Conservation (phyloP, 2,888 invertebrate species). For the Drosophila antonietae region DNA sequence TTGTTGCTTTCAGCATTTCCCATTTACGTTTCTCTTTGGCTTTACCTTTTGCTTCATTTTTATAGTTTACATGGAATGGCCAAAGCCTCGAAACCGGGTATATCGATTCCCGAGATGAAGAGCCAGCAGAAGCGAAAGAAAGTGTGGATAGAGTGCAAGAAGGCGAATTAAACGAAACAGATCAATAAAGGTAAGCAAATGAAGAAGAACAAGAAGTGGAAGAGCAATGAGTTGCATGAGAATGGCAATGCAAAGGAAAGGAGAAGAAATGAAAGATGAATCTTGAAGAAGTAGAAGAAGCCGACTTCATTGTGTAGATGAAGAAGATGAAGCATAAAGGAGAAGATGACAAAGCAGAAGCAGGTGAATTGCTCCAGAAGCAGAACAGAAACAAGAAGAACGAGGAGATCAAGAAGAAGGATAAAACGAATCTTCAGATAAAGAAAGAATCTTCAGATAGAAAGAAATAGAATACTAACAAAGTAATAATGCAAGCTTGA, state of each 20-base stretch:
- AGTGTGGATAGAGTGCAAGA: too few species aligned
- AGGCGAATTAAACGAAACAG: background rate
- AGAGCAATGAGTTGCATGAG: too few species aligned
- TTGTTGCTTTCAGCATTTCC: slow-evolving; percentile 19
- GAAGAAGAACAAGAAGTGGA: too few species aligned
- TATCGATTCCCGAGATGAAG: background rate
- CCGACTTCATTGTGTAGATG: background rate
- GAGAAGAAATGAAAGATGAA: too few species aligned
- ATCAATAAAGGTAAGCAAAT: background rate
- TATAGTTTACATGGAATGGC: background rate
- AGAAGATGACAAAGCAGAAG: background rate
- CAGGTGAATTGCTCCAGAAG: too few species aligned
- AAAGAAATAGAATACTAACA: background rate
- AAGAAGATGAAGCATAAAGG: background rate
- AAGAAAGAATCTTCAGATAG: background rate
- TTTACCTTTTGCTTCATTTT: slow-evolving; percentile 4
- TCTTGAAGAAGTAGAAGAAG: background rate
- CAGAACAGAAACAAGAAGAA: fast-evolving
- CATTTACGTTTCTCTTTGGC: background rate
- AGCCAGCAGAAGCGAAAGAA: background rate
- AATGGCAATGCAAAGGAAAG: background rate
- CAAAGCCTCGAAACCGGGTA: background rate
- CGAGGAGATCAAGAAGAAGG: background rate
- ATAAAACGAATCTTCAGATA: too few species aligned
- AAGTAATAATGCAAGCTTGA: too few species aligned